Evolutionary conservation across 2,888 invertebrate species (phyloP).

Genomic region (Eupithecia abbreviata): DNA sequence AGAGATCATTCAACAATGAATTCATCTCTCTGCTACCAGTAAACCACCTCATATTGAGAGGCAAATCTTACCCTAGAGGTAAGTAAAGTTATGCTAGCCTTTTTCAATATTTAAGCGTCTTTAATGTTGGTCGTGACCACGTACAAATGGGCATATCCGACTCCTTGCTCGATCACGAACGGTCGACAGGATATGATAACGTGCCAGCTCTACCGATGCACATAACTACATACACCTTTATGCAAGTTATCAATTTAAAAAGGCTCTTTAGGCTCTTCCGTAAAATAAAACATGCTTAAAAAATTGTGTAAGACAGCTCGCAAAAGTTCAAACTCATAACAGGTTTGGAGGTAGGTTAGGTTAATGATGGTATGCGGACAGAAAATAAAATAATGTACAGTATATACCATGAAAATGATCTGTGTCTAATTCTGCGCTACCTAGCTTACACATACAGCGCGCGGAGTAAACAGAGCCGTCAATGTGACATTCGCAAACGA

Average conservation of each 20-base stretch:
- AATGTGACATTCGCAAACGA: constrained; percentile 74
- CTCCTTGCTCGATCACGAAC: constrained; percentile 54
- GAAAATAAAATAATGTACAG: not conserved
- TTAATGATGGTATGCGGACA: not conserved
- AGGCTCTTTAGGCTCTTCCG: not conserved
- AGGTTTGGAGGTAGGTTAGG: not conserved
- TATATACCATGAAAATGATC: not conserved
- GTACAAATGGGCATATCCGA: constrained; percentile 50
- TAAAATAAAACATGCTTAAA: constrained; percentile 1
- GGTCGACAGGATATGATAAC: constrained; percentile 51
- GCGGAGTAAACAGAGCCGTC: constrained; percentile 58
- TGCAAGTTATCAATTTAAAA: constrained; percentile 21
- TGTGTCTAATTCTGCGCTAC: constrained; percentile 7
- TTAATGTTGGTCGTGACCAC: constrained; percentile 48
- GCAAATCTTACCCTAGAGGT: not conserved
- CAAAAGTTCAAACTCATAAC: not conserved
- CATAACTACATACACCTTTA: constrained; percentile 30
- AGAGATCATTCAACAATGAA: constrained; percentile 16
- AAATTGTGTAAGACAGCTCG: constrained; percentile 5
- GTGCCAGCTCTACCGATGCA: constrained; percentile 29
- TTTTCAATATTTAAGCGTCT: constrained; percentile 13
- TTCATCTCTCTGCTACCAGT: constrained; percentile 1
- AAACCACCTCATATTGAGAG: not conserved
- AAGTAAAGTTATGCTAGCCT: not conserved
- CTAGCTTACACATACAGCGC: constrained; percentile 46